Conservation (phyloP, 2,797 vertebrate genomes). For the Acipenser ruthenus region DNA sequence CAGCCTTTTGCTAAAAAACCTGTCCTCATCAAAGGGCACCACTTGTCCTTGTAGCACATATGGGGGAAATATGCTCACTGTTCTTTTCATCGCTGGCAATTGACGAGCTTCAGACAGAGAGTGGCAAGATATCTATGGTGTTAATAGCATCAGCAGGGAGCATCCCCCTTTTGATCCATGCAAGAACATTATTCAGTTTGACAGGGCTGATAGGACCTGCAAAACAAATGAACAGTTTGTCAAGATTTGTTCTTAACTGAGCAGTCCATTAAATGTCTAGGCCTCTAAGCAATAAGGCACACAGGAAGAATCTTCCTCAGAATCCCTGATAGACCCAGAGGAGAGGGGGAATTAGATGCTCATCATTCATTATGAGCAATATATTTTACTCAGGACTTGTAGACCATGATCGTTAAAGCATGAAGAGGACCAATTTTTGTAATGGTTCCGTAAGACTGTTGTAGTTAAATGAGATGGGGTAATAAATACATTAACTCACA, state of each 20-base stretch:
- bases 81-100: no score
- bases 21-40: no score
- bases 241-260: background rate
- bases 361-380: background rate
- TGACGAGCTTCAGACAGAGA: no score
- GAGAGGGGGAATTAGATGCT: background rate
- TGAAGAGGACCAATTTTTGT: no score
- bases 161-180: background rate
- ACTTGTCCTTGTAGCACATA: no score
- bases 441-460: no score
- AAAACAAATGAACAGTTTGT: background rate
- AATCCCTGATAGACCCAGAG: background rate
- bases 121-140: background rate
- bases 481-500: no score
- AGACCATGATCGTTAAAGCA: no score
- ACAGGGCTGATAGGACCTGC: background rate
- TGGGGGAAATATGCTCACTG: no score
- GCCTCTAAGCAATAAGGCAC: conserved; percentile 1
- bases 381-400: background rate
- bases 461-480: no score
- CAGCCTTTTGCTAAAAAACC: no score
- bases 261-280: background rate
- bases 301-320: background rate
- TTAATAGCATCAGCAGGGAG: background rate
- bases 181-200: background rate